phyloP scores from a whole-genome alignment of 1,140 invertebrate species.

The Chionoecetes opilio region DNA sequence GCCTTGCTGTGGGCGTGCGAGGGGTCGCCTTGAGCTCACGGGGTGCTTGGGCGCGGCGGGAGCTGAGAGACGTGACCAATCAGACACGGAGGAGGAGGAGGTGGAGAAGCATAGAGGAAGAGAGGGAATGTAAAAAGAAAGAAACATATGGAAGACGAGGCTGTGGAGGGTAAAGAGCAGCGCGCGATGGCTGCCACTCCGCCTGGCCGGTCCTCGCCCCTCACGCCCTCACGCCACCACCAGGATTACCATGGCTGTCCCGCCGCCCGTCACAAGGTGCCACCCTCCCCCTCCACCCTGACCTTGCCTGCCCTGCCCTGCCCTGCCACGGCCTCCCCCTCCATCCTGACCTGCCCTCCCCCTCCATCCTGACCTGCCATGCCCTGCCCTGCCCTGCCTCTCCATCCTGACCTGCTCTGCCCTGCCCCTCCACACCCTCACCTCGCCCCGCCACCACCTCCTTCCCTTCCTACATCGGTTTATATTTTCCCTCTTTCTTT shows the following conservation, averaged over 20 bases:
- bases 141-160: background rate
- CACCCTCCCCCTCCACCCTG: too few species aligned
- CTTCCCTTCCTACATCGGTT: too few species aligned
- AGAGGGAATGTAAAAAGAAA: background rate
- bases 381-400: background rate
- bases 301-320: too few species aligned
- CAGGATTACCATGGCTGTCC: constrained; percentile 17
- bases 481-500: background rate
- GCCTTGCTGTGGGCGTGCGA: background rate
- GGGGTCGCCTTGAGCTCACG: background rate
- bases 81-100: background rate
- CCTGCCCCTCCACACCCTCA: background rate
- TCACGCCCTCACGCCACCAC: background rate
- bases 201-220: too few species aligned
- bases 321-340: background rate
- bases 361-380: background rate
- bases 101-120: background rate
- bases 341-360: background rate
- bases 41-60: constrained; percentile 7
- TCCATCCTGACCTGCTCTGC: background rate
- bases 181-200: background rate
- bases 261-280: background rate
- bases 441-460: too few species aligned
- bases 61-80: constrained; percentile 17
- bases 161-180: background rate